Evolutionary conservation across 2,797 vertebrate species (phyloP), one percentile per base, ranked within the genome.

Genomic region (Pseudotriccus pelzelni): DNA sequence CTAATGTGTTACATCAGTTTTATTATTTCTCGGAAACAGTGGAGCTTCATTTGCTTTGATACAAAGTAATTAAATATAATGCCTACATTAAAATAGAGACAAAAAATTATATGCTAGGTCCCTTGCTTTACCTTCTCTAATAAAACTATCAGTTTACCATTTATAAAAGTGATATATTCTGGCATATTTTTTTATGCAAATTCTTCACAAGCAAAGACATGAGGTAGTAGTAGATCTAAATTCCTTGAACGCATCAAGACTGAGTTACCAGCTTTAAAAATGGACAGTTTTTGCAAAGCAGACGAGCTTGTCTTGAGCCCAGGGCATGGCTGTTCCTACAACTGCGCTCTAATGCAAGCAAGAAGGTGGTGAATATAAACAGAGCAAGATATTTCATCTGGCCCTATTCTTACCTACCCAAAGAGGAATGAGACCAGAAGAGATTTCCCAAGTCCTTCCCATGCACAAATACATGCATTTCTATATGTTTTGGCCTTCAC

Each of bases 401-500:
- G 32, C 63, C 52, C 55, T 89, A 43, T 62, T 89, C 82, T 85
- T 89, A 84, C 22, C 78, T 52, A 90, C 24, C 52, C 39, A 89
- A 59, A 77, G 7, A 41, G 46, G 28, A 92, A 73, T 17, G 53
- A 69, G 69, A 75, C 66, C 77, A 76, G 70, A 30, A 93, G 72
- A 89, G 62, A 92, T 85, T 89, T 92, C 66, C 87, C 73, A 76
- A 73, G 66, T 58, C 66, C 82, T 68, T 81, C 50, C 47, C 39
- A 53, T 30, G 69, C 59, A 88, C 32, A 88, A 86, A 75, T 66
- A 87, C 23, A 86, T 41, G 32, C 67, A 69, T 50, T 91, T 85
- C 80, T 93, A 17, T 58, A 83, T 25, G 43, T 59, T 89, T 81
- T 90, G 82, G 84, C 76, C 89, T 94, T 88, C 67, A 79, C 9